Percentiles rank a stretch among this genome's conserved stretches.
These are phyloP conservation scores for Drosophila serrata DNA, from an alignment of 1,140 invertebrate species.

Conservation along the genomic window DNA sequence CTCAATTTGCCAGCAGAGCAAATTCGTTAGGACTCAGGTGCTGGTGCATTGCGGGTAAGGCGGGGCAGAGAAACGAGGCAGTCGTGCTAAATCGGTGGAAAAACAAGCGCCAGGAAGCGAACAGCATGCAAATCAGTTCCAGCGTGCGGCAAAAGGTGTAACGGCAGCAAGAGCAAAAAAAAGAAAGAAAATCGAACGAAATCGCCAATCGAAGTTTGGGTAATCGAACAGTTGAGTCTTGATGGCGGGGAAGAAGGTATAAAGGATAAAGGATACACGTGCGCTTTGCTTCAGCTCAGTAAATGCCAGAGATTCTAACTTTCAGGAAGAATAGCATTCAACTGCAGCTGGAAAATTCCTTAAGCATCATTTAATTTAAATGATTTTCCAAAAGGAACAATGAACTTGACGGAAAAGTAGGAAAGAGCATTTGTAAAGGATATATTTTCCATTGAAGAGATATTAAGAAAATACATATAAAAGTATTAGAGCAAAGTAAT, in stretches of 20 bases:
- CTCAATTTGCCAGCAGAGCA: slow-evolving; percentile 36
- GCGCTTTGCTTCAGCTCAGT: slow-evolving; percentile 3
- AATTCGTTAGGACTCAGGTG: slow-evolving; percentile 35
- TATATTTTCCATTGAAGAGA: neutral
- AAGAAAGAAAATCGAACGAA: slow-evolving; percentile 20
- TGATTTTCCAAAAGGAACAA: slow-evolving; percentile 7
- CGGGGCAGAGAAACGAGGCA: neutral
- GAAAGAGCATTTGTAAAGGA: neutral
- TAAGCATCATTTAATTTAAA: slow-evolving; percentile 16
- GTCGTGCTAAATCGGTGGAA: slow-evolving; percentile 73
- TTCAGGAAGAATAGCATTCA: slow-evolving; percentile 1
- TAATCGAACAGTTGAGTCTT: slow-evolving; percentile 22
- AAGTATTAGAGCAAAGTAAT: neutral
- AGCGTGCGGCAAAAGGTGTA: slow-evolving; percentile 62
- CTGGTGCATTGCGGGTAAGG: neutral
- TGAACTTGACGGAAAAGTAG: neutral
- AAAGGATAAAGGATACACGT: slow-evolving; percentile 27
- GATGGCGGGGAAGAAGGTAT: slow-evolving; percentile 2
- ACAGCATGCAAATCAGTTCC: slow-evolving; percentile 71
- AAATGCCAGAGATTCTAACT: slow-evolving; percentile 8
- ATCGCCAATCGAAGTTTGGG: slow-evolving; percentile 64
- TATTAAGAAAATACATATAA: neutral
- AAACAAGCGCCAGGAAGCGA: slow-evolving; percentile 62
- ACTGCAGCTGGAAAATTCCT: slow-evolving; percentile 4
- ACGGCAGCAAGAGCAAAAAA: slow-evolving; percentile 22